phyloP scores from a whole-genome alignment of 2,113 vertebrate genomes.

The Isurus oxyrinchus region DNA sequence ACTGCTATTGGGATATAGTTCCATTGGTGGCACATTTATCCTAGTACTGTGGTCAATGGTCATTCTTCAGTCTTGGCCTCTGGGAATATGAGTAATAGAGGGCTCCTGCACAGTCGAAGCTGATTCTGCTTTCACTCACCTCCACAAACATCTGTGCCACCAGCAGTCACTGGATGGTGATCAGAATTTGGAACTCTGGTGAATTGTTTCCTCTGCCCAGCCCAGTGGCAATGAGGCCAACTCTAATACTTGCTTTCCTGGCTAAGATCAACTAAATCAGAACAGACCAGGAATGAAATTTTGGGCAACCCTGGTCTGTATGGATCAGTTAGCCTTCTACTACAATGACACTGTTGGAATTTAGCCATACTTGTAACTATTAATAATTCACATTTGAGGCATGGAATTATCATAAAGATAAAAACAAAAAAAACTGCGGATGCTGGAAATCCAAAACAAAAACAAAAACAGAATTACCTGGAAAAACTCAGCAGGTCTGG shows the following conservation, averaged over 20 bases:
- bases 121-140: no score
- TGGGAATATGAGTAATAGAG: no score
- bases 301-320: not conserved
- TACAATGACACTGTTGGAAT: not conserved
- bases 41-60: not conserved
- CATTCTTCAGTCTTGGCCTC: no score
- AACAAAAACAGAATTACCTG: no score
- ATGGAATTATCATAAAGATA: not conserved
- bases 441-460: no score
- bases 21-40: not conserved
- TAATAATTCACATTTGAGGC: not conserved
- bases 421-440: no score
- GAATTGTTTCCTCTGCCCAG: not conserved
- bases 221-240: not conserved
- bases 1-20: not conserved
- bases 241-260: not conserved
- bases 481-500: no score
- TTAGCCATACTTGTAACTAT: not conserved
- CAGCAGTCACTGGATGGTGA: not conserved
- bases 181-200: not conserved
- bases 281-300: not conserved
- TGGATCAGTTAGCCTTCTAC: not conserved
- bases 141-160: not conserved
- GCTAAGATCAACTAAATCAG: not conserved
- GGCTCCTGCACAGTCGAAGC: no score